Base-by-base conservation (phyloP, 2,113 vertebrate species). In the Phalacrocorax carbo region DNA sequence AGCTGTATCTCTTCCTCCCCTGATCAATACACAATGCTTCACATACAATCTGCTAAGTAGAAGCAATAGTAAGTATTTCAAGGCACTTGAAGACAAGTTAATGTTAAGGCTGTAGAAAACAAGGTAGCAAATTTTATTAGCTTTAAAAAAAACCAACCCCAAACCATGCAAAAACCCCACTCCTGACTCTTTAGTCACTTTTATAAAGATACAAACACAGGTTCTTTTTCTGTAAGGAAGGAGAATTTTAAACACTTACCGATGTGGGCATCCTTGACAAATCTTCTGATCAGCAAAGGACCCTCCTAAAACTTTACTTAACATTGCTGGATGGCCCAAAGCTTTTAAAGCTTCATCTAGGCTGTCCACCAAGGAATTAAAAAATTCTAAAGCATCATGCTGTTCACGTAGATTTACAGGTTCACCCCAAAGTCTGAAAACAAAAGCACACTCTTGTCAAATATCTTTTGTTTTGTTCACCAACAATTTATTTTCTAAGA, bases 221-320 rank as follows among this genome's bases (percentile, higher is more conserved):
- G 21, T 3, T 57, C 10, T 29, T 93, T 72, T 42, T 54, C 30
- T 60, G 2, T n/a, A 40, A 61, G 32, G 54, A 61, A 46, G 62
- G 13, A 60, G 27, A 82, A 48, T 52, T 18, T 58, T 20, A 40
- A 94, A 51, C 48, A 96, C 98, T 95, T 94, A 99, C 99, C 99
- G 98, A 98, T 99, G 99, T 94, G 99, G 99, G 93, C 99, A 99
- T 79, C 99, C 99, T 97, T 99, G 99, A 97, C 99, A 99, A 98
- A 99, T 99, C 97, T 99, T 99, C 98, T 99, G 99, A 98, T 99
- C 99, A 79, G 99, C 99, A 93, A 99, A 99, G n/a, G 99, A 99
- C 57, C 99, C 99, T 93, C 99, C 99, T 80, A 99, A 98, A 88
- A 99, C 99, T 98, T 99, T 99, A 98, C 99, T 99, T 93, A 99